Percentiles rank a stretch among this genome's conserved stretches.
Conservation (phyloP, 35 echinoderm and acorn worm genomes). For the Hemicentrotus pulcherrimus region DNA sequence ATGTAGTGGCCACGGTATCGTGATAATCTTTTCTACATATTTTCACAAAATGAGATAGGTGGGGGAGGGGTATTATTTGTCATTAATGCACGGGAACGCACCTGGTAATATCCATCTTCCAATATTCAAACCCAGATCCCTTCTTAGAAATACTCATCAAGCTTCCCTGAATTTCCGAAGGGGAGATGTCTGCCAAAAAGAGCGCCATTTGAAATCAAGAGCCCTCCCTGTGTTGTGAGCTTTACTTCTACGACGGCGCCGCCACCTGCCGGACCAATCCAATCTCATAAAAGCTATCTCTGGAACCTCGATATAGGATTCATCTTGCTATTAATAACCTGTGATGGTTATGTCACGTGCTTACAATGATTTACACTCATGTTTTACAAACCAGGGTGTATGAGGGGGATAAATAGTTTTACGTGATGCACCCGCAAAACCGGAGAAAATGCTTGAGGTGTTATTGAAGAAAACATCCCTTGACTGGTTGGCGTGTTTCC, state of each 20-base stretch:
- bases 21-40: neutral
- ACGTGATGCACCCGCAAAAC: neutral
- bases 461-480: neutral
- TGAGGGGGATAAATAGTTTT: neutral
- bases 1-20: neutral
- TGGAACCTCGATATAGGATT: constrained; percentile 3
- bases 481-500: neutral
- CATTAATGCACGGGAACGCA: neutral
- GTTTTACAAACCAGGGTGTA: neutral
- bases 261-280: neutral
- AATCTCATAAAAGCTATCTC: constrained; percentile 1
- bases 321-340: neutral
- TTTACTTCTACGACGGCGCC: neutral
- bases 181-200: neutral
- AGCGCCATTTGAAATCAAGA: neutral
- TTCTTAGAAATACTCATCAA: neutral
- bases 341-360: neutral
- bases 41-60: neutral
- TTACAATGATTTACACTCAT: neutral
- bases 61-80: neutral
- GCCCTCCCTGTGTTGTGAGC: neutral
- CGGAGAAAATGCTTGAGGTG: neutral
- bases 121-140: neutral
- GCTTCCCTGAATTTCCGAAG: neutral
- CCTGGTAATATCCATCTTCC: neutral